These are phyloP conservation scores for Silurus glanis DNA, from an alignment of 2,113 vertebrate genomes.

Conservation along the genomic window DNA sequence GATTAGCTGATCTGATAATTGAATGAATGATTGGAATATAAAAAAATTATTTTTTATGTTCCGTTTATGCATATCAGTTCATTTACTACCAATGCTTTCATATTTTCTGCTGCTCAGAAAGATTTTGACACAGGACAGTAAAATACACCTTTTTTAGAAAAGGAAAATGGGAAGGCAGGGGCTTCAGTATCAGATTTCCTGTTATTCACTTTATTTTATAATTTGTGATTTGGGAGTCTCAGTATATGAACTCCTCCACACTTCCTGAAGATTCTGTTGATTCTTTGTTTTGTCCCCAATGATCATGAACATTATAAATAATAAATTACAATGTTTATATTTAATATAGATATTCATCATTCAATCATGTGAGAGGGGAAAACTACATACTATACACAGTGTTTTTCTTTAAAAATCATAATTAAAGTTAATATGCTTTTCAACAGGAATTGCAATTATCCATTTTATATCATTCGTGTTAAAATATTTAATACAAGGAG, in stretches of 20 bases:
- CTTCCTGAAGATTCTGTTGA: conserved; percentile 57
- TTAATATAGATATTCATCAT: neutral
- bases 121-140: neutral
- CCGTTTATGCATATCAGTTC: neutral
- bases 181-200: conserved; percentile 51
- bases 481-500: neutral
- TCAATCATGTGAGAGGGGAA: neutral
- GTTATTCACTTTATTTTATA: conserved; percentile 59
- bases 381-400: neutral
- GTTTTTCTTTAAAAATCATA: neutral
- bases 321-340: neutral
- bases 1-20: neutral
- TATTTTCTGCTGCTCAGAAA: neutral
- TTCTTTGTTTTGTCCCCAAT: neutral
- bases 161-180: conserved; percentile 5
- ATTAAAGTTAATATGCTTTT: neutral
- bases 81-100: neutral
- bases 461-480: neutral
- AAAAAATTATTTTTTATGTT: no score
- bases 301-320: conserved; percentile 9
- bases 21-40: neutral
- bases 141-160: neutral
- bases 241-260: conserved; percentile 53
- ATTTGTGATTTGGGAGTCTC: conserved; percentile 11
- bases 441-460: neutral